Conservation (phyloP, 2,888 invertebrate species). For the Dorcus hopei region DNA sequence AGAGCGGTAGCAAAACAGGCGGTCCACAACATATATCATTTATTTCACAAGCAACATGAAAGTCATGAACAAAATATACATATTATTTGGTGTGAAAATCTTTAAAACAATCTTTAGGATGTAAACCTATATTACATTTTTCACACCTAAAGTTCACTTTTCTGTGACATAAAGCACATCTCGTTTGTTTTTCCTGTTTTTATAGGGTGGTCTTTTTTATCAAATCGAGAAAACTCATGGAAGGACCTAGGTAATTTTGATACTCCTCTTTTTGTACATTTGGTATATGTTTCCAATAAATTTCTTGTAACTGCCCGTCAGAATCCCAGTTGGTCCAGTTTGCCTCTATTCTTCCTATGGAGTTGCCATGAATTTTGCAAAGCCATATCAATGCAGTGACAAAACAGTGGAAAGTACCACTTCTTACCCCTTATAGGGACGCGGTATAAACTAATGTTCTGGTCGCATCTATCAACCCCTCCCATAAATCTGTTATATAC, state of each 20-base stretch:
- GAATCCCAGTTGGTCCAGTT: slow-evolving; percentile 28
- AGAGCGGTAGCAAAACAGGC: too few relatives aligned
- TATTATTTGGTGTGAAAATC: too few relatives aligned
- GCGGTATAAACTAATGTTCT: slow-evolving; percentile 29
- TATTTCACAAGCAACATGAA: too few relatives aligned
- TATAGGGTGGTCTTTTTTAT: slow-evolving; percentile 1
- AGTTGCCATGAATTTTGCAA: slow-evolving; percentile 30
- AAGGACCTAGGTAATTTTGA: neutral
- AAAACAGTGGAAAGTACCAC: slow-evolving; percentile 31
- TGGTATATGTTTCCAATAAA: neutral
- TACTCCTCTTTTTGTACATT: neutral
- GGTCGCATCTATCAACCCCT: slow-evolving; percentile 25
- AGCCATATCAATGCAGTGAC: slow-evolving; percentile 26
- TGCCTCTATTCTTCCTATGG: slow-evolving; percentile 23
- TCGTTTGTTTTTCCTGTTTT: neutral
- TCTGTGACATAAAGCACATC: neutral
- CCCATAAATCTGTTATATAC: slow-evolving; percentile 26
- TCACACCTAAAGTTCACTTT: neutral
- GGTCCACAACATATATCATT: too few relatives aligned
- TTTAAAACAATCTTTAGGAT: neutral
- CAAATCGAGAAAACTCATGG: neutral
- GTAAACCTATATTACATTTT: neutral
- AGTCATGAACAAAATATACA: too few relatives aligned
- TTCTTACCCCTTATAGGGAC: slow-evolving; percentile 30
- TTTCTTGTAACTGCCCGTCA: slow-evolving; percentile 8